phyloP scores from a whole-genome alignment of 1,140 invertebrate genomes.

The Lepidurus apus region DNA sequence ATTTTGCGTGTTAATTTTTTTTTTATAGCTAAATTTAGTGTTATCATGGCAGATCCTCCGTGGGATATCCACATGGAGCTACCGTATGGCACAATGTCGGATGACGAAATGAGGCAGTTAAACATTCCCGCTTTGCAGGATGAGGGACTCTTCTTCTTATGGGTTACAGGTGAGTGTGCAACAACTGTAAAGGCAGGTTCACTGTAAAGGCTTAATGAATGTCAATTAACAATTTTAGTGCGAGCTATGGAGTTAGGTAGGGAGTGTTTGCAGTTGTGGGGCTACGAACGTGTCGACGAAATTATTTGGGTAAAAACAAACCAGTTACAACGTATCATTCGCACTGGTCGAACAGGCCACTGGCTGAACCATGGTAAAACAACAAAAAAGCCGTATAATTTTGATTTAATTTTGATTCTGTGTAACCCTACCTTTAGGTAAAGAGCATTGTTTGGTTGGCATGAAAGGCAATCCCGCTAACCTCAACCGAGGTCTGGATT shows the following conservation, averaged over 20 bases:
- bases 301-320: conserved; percentile 99
- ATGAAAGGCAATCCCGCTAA: conserved; percentile 91
- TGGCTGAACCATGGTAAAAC: conserved; percentile 86
- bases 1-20: not conserved
- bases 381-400: too few species aligned
- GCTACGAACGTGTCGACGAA: conserved; percentile 93
- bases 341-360: conserved; percentile 92
- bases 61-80: conserved; percentile 99
- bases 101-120: conserved; percentile 95
- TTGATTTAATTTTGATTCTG: too few species aligned
- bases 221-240: conserved; percentile 38
- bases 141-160: conserved; percentile 92
- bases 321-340: conserved; percentile 92
- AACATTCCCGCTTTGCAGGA: conserved; percentile 87
- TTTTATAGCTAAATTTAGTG: conserved; percentile 71
- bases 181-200: not conserved
- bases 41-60: conserved; percentile 93
- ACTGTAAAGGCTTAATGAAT: not conserved
- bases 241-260: conserved; percentile 95
- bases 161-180: conserved; percentile 82
- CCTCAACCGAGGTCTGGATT: conserved; percentile 89
- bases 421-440: conserved; percentile 49
- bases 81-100: conserved; percentile 98
- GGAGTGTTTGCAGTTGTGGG: conserved; percentile 87
- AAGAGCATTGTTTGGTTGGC: conserved; percentile 93